Evolutionary conservation across 2,888 invertebrate genomes (phyloP).

Genomic region (Cryptocephalus primarius): DNA sequence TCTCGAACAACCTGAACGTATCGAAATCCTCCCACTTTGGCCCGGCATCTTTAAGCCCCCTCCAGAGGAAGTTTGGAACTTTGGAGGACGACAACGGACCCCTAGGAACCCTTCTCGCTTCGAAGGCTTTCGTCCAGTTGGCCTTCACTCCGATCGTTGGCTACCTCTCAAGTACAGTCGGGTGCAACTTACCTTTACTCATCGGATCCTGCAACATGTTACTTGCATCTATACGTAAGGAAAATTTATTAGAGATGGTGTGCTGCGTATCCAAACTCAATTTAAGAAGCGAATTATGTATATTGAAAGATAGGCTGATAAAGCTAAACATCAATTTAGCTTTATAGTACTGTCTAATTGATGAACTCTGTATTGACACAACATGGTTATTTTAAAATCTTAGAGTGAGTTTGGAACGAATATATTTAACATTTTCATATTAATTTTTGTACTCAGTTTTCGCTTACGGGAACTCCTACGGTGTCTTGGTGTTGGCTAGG

Average conservation of each 20-base stretch:
- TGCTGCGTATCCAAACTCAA: neutral
- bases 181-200: constrained; percentile 57
- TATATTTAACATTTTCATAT: neutral
- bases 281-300: too few relatives aligned
- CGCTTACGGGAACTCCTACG: constrained; percentile 61
- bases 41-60: constrained; percentile 31
- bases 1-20: constrained; percentile 41
- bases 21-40: constrained; percentile 12
- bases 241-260: constrained; percentile 26
- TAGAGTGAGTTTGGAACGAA: too few relatives aligned
- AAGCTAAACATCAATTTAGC: too few relatives aligned
- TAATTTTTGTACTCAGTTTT: constrained; percentile 56
- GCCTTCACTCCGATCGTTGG: constrained; percentile 67
- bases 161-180: constrained; percentile 50
- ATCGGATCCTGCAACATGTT: constrained; percentile 58
- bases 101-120: constrained; percentile 57
- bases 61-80: constrained; percentile 33
- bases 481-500: constrained; percentile 57
- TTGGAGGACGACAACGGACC: constrained; percentile 53
- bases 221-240: constrained; percentile 52
- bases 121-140: constrained; percentile 72
- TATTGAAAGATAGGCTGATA: too few relatives aligned
- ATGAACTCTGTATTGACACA: too few relatives aligned
- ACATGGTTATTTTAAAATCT: too few relatives aligned
- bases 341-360: too few relatives aligned